Base-by-base conservation (phyloP, 2,888 invertebrate species). In the Pachymerium ferrugineum region DNA sequence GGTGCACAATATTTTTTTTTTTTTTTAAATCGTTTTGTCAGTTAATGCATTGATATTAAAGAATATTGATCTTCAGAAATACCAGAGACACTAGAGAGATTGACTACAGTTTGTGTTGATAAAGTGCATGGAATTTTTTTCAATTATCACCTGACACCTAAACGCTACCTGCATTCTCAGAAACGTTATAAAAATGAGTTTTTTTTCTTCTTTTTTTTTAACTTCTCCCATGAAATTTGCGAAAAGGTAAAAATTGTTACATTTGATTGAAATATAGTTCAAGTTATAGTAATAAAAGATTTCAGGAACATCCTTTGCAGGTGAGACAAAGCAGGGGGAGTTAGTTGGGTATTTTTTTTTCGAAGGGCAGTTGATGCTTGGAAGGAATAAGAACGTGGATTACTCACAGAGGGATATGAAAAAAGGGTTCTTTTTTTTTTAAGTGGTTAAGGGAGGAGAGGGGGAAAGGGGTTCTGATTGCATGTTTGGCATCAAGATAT, bases 401-500 rank as follows among this genome's bases (percentile, higher is more conserved):
- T n/a, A n/a, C n/a, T n/a, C n/a, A n/a, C n/a, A n/a, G n/a, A 35
- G 14, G 35, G 35, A 35, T 10, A 14, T 8, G 14, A 14, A 14
- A 14, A 35, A 68, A 68, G 28, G 68, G 31, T 16, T 35, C 35
- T 35, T 35, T 35, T 35, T 35, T 35, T 10, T 35, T 35, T 35
- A 10, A 10, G 8, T 35, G 12, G 10, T 10, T 19, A 70, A 30
- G 68, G 22, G 68, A 29, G 29, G 28, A 68, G 30, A 31, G 70
- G 70, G n/a, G 28, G 12, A 19, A 22, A 19, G 35, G 33, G 38
- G 12, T 22, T 71, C 71, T 71, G 71, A 71, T 71, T 71, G 71
- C 71, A 71, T 71, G 71, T 71, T 71, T 71, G 71, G 71, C 71
- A 71, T 72, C 72, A 54, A 72, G 38, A 29, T 29, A 54, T 62